phyloP scores from a whole-genome alignment of 2,888 invertebrate genomes.

The Platypus cylindrus region DNA sequence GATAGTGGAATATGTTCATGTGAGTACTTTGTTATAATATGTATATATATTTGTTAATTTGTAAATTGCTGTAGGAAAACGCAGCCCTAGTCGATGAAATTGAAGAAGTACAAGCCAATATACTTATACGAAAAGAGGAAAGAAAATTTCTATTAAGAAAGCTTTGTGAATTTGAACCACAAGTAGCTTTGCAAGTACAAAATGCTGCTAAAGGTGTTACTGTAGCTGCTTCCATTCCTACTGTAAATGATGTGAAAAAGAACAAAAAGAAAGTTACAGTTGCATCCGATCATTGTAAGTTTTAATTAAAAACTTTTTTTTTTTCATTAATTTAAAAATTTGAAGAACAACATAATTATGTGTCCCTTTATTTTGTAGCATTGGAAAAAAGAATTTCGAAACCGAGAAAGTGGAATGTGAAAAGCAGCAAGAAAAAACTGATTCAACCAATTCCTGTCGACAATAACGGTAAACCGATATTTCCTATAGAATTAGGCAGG shows the following conservation, averaged over 20 bases:
- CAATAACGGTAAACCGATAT: slow-evolving; percentile 52
- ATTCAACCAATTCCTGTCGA: slow-evolving; percentile 54
- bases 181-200: slow-evolving; percentile 32
- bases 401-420: slow-evolving; percentile 21
- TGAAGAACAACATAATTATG: too few relatives aligned
- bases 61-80: slow-evolving; percentile 50
- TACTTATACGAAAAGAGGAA: slow-evolving; percentile 69
- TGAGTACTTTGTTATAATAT: too few relatives aligned
- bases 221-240: slow-evolving; percentile 1
- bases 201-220: slow-evolving; percentile 25
- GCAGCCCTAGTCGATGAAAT: slow-evolving; percentile 82
- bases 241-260: slow-evolving; percentile 22
- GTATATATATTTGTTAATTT: not conserved
- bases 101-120: slow-evolving; percentile 69
- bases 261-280: slow-evolving; percentile 20
- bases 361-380: slow-evolving; percentile 8
- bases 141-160: slow-evolving; percentile 67
- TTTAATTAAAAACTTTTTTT: not conserved
- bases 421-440: slow-evolving; percentile 36
- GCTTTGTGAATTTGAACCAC: slow-evolving; percentile 52
- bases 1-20: slow-evolving; percentile 53
- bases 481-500: slow-evolving; percentile 55
- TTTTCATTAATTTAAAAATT: not conserved
- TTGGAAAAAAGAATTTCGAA: slow-evolving; percentile 20
- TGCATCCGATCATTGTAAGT: too few relatives aligned